These are phyloP conservation scores for Acronicta aceris DNA, from an alignment of 2,888 invertebrate genomes.

Conservation along the genomic window DNA sequence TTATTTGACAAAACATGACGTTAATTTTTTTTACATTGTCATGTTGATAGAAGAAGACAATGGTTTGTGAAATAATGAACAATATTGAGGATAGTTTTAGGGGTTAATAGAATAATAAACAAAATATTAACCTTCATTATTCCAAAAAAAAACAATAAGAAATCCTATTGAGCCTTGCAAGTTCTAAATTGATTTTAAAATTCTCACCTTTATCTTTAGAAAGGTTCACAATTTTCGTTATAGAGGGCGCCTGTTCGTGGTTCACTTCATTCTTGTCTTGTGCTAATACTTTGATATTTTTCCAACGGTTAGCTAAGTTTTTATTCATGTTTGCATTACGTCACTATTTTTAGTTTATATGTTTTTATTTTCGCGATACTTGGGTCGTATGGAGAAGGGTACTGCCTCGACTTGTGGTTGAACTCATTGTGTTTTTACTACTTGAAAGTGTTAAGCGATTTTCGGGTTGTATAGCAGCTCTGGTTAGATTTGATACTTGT, in stretches of 20 bases:
- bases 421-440: slow-evolving; percentile 52
- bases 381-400: slow-evolving; percentile 21
- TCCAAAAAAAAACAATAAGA: background rate
- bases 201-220: slow-evolving; percentile 77
- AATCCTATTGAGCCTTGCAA: slow-evolving; percentile 49
- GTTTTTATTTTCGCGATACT: slow-evolving; percentile 24
- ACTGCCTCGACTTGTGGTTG: slow-evolving; percentile 44
- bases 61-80: too few relatives aligned
- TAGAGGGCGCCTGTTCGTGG: slow-evolving; percentile 56
- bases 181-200: slow-evolving; percentile 14
- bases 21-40: too few relatives aligned
- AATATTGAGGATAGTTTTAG: too few relatives aligned
- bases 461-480: slow-evolving; percentile 49
- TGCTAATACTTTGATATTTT: slow-evolving; percentile 73
- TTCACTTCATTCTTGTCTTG: slow-evolving; percentile 63
- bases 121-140: background rate
- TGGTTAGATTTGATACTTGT: slow-evolving; percentile 60
- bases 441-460: slow-evolving; percentile 65
- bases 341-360: slow-evolving; percentile 22
- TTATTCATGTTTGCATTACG: slow-evolving; percentile 70
- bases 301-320: slow-evolving; percentile 74
- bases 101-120: too few relatives aligned
- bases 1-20: too few relatives aligned
- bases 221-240: slow-evolving; percentile 70
- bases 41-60: too few relatives aligned